phyloP scores from a whole-genome alignment of 2,113 vertebrate species.

The Zootoca vivipara region DNA sequence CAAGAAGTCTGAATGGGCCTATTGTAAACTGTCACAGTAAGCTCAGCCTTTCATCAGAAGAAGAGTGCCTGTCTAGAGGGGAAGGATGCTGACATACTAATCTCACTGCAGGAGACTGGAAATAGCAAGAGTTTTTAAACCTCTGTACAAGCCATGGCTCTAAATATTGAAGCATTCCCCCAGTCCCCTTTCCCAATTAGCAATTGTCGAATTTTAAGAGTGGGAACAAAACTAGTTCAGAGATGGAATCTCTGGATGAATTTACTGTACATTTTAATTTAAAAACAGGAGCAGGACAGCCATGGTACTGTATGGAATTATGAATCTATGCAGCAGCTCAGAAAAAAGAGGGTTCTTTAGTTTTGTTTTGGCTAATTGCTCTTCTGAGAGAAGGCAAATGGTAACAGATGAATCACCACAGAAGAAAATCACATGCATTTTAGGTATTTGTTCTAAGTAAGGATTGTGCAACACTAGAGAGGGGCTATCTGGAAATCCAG shows the following conservation, averaged over 20 bases:
- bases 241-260: background rate
- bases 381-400: background rate
- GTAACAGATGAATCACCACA: background rate
- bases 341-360: background rate
- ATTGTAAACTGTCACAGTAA: conserved; percentile 24
- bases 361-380: background rate
- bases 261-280: background rate
- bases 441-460: background rate
- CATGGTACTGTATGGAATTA: background rate
- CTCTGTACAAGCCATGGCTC: background rate
- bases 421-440: background rate
- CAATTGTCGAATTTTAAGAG: conserved; percentile 6
- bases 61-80: conserved; percentile 28
- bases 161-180: conserved; percentile 4
- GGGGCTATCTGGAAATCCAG: background rate
- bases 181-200: background rate
- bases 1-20: background rate
- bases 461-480: background rate
- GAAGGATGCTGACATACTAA: background rate
- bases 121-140: conserved; percentile 14
- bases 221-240: rapidly evolving
- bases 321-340: background rate
- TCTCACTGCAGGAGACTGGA: conserved; percentile 41
- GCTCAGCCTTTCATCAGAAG: background rate
- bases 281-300: background rate